Evolutionary conservation across 2,888 invertebrate species (phyloP), one percentile per base, ranked within the genome.

Genomic region (Rosalia funebris): DNA sequence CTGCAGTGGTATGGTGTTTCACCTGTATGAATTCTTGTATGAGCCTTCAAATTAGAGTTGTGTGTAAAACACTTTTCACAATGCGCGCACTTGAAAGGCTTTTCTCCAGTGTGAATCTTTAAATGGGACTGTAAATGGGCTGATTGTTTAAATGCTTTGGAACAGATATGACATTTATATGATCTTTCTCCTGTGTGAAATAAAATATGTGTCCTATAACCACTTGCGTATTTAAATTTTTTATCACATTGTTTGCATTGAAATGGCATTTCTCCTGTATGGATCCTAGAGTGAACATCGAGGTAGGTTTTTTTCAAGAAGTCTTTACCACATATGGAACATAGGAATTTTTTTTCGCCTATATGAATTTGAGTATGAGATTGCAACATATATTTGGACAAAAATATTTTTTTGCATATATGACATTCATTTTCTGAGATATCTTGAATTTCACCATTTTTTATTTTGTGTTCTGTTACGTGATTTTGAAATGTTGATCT

Each of bases 11-110:
- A 34, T n/a, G 34, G 34, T 34, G 5, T 34, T 34, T 5, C 34
- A 2, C 34, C 34, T 7, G n/a, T 34, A n/a, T 34, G 34, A 10
- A 5, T 3, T n/a, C 34, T 34, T 34, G 10, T n/a, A n/a, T 34
- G 34, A 7, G 9, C 11, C 2, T 34, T n/a, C 11, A 34, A n/a
- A n/a, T 34, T 34, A 34, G 9, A 34, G 2, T 45, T 31, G 12
- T 20, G 10, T 19, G 20, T 9, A 25, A 53, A 72, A 66, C 70
- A 65, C 63, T 47, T 54, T 52, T 15, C 36, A 17, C 37, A 39
- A 32, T 45, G 15, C 15, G 41, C 16, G 34, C 45, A 53, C 32
- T 42, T 46, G 34, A 42, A 55, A 19, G 53, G 41, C 12, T 20
- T 19, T 36, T 36, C 53, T 15, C 53, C 53, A 3, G 41, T 53